Percentiles rank a stretch among this genome's conserved stretches.
These are phyloP conservation scores for Astyanax mexicanus DNA, from an alignment of 2,797 vertebrate species.

Conservation along the genomic window DNA sequence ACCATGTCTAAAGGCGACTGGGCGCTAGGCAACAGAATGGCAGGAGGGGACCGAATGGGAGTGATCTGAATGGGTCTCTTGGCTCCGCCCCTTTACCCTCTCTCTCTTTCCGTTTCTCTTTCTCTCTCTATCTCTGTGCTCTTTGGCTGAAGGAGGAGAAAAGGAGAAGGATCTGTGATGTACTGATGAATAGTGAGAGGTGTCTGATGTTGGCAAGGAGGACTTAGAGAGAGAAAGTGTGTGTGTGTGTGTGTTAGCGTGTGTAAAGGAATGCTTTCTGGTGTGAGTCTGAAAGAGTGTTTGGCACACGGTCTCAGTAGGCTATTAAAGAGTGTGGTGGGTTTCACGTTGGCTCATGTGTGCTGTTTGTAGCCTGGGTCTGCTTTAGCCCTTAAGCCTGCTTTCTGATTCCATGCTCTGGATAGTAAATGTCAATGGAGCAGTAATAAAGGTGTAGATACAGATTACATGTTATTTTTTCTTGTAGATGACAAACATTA, in stretches of 20 bases:
- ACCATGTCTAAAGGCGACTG: slow-evolving; percentile 56
- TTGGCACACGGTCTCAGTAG: not conserved
- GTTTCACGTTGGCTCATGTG: not conserved
- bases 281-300: slow-evolving; percentile 11
- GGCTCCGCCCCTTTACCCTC: slow-evolving; percentile 45
- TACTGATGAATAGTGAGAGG: slow-evolving; percentile 55
- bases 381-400: slow-evolving; percentile 1
- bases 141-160: slow-evolving; percentile 12
- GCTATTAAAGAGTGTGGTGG: not conserved
- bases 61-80: slow-evolving; percentile 58
- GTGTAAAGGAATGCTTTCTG: slow-evolving; percentile 7
- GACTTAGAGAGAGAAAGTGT: not conserved
- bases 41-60: slow-evolving; percentile 32
- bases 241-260: slow-evolving; percentile 30
- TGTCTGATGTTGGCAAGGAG: slow-evolving; percentile 50
- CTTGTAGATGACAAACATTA: not conserved
- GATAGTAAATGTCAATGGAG: not conserved
- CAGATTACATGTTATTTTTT: not conserved
- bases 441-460: not conserved
- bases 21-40: slow-evolving; percentile 64
- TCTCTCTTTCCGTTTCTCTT: too few species aligned
- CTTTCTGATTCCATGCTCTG: not conserved
- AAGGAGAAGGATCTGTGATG: slow-evolving; percentile 61
- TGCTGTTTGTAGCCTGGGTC: not conserved
- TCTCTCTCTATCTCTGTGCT: too few species aligned